A percentile compares a stretch with the other conserved stretches of the same genome.
phyloP scores from a whole-genome alignment of 2,888 invertebrate genomes.

The Pterobdella sp. region DNA sequence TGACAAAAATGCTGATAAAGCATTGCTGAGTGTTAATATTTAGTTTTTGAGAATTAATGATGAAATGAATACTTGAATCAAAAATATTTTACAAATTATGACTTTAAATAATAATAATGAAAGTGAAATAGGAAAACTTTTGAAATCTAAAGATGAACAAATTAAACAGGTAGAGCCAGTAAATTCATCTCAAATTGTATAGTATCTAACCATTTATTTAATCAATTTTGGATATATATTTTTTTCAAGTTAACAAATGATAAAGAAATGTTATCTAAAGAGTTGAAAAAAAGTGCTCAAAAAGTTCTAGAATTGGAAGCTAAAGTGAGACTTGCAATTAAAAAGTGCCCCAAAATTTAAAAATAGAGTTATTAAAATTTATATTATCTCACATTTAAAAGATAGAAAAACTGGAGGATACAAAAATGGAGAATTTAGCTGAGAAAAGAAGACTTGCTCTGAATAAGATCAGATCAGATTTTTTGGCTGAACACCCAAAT shows the following conservation, averaged over 20 bases:
- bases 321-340: background rate
- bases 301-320: background rate
- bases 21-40: no score
- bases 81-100: background rate
- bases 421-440: background rate
- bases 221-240: background rate
- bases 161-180: background rate
- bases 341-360: background rate
- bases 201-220: no score
- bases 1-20: no score
- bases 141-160: background rate
- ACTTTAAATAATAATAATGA: background rate
- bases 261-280: background rate
- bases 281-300: background rate
- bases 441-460: background rate
- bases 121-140: background rate
- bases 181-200: background rate
- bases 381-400: no score
- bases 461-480: background rate
- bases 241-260: background rate
- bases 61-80: no score
- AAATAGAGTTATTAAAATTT: background rate
- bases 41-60: no score
- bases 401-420: background rate
- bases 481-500: background rate